Evolutionary conservation across 2,888 invertebrate genomes (phyloP).

Genomic region (Eristalis pertinax): DNA sequence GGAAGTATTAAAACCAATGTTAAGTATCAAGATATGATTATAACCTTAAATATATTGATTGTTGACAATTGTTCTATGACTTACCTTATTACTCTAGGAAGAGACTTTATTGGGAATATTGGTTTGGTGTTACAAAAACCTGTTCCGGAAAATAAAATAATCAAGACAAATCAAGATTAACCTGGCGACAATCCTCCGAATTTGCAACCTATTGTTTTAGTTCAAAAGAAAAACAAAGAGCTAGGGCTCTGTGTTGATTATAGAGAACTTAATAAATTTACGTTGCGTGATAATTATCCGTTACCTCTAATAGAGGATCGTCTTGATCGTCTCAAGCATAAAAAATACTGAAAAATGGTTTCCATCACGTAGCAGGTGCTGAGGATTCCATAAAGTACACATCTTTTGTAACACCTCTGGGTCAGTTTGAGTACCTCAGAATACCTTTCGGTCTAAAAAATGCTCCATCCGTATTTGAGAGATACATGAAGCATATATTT

Average conservation of each 20-base stretch:
- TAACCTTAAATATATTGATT: conserved; percentile 25
- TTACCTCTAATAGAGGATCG: too few relatives aligned
- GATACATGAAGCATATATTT: neutral
- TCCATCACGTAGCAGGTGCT: neutral
- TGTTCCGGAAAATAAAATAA: neutral
- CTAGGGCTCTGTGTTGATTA: neutral
- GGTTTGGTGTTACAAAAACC: conserved; percentile 8
- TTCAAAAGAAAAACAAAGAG: neutral
- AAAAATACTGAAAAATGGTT: neutral
- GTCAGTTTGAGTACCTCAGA: neutral
- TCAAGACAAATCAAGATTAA: neutral
- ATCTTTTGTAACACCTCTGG: neutral
- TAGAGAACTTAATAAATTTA: neutral
- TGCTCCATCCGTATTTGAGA: neutral
- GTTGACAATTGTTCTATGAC: conserved; percentile 41
- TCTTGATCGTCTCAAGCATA: too few relatives aligned
- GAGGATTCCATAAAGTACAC: neutral
- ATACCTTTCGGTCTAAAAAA: neutral
- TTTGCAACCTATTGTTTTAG: neutral
- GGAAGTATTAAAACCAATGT: conserved; percentile 7
- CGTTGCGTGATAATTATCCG: neutral
- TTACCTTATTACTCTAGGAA: conserved; percentile 40
- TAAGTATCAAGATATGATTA: conserved; percentile 10
- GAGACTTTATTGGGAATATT: conserved; percentile 31
- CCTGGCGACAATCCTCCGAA: neutral